Conservation (phyloP, 2,797 vertebrate genomes). For the Brachyrhaphis roseni region DNA sequence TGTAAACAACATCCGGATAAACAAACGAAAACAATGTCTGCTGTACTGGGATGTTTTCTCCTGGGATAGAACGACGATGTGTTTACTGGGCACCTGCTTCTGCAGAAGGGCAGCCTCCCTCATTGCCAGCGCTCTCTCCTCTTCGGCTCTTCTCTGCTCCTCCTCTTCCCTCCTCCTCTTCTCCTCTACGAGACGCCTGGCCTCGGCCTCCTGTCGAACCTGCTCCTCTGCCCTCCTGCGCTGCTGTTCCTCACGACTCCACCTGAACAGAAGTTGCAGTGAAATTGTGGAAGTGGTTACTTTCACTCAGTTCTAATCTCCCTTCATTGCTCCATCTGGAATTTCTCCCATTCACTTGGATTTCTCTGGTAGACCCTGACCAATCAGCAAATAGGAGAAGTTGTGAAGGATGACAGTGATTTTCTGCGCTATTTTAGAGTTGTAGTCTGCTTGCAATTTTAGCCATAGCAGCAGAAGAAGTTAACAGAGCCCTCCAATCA, state of each 20-base stretch:
- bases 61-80: too few relatives aligned
- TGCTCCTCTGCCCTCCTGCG: constrained; percentile 84
- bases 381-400: too few relatives aligned
- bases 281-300: too few relatives aligned
- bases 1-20: not conserved
- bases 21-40: not conserved
- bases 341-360: too few relatives aligned
- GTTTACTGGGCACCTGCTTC: constrained; percentile 83
- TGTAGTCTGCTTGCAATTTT: too few relatives aligned
- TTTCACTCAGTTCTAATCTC: not conserved
- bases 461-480: too few relatives aligned
- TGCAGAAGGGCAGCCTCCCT: constrained; percentile 84
- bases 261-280: constrained; percentile 66
- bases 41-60: not conserved
- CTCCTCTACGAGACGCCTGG: constrained; percentile 82
- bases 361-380: too few relatives aligned
- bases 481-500: too few relatives aligned
- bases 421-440: too few relatives aligned
- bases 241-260: constrained; percentile 84
- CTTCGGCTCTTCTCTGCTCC: constrained; percentile 80
- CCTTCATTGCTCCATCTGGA: too few relatives aligned
- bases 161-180: constrained; percentile 80
- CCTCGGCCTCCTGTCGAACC: constrained; percentile 82
- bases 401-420: too few relatives aligned
- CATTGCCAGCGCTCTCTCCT: constrained; percentile 83